A percentile compares a stretch with the other conserved stretches of the same genome.
Conservation (phyloP, 1,140 invertebrate genomes). For the Polyergus mexicanus region DNA sequence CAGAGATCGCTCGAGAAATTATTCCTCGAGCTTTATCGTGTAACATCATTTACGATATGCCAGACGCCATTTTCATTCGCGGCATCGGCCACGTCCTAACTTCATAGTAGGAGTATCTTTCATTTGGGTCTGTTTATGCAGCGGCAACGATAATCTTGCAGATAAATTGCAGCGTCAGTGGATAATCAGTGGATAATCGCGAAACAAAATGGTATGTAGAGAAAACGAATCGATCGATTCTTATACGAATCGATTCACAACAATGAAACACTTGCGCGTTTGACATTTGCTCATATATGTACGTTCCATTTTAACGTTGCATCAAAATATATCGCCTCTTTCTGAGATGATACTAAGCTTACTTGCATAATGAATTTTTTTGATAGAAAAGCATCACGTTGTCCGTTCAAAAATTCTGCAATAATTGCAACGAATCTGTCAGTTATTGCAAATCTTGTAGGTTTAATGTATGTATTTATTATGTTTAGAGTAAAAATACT, state of each 20-base stretch:
- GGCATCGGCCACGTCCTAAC: constrained; percentile 80
- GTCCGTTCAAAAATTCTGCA: no score
- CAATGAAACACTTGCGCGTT: constrained; percentile 30
- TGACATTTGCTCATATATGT: not conserved
- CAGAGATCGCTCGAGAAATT: not conserved
- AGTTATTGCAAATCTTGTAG: not conserved
- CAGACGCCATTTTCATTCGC: constrained; percentile 71
- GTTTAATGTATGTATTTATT: not conserved
- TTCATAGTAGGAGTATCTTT: constrained; percentile 75
- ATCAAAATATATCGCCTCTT: constrained; percentile 64
- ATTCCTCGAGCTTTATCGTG: not conserved
- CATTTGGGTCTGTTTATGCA: constrained; percentile 63
- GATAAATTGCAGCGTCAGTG: constrained; percentile 28
- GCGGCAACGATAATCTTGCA: constrained; percentile 33
- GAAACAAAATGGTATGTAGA: constrained; percentile 76
- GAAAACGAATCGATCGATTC: not conserved
- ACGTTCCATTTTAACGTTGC: constrained; percentile 24
- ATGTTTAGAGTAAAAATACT: not conserved
- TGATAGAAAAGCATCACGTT: not conserved
- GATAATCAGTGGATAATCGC: constrained; percentile 34
- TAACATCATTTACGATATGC: not conserved
- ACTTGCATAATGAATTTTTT: not conserved
- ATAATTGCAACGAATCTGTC: not conserved
- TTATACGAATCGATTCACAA: not conserved
- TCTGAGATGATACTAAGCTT: not conserved